These are phyloP conservation scores for Salmo trutta DNA, from an alignment of 2,797 vertebrate species.

Conservation along the genomic window DNA sequence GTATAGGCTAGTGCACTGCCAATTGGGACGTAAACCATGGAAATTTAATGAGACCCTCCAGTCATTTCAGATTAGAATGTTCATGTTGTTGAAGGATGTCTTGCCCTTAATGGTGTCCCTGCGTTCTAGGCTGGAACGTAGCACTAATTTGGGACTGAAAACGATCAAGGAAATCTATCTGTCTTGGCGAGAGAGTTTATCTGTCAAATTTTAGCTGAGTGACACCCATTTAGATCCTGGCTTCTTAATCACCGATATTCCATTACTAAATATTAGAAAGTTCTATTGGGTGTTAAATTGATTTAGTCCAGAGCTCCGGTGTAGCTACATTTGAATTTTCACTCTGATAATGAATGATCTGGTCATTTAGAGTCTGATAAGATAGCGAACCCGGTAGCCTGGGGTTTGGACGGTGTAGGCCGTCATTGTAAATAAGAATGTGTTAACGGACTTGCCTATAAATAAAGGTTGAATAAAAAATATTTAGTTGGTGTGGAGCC, in stretches of 20 bases:
- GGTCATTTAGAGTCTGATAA: neutral
- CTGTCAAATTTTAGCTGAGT: slow-evolving; percentile 24
- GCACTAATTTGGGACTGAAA: slow-evolving; percentile 13
- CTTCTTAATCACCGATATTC: slow-evolving; percentile 31
- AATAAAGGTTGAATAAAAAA: no score
- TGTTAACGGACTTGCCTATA: no score
- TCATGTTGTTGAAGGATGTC: neutral
- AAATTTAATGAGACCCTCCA: neutral
- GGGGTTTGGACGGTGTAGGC: no score
- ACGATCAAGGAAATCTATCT: slow-evolving; percentile 13
- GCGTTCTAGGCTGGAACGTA: slow-evolving; percentile 9
- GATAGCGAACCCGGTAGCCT: neutral
- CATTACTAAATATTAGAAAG: slow-evolving; percentile 22
- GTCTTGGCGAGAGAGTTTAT: slow-evolving; percentile 3
- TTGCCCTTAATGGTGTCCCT: slow-evolving; percentile 3
- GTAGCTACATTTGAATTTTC: neutral
- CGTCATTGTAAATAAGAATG: no score
- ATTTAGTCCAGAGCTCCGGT: neutral
- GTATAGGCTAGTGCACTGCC: neutral
- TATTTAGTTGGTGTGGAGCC: neutral
- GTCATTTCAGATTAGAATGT: neutral
- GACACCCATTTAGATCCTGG: slow-evolving; percentile 35
- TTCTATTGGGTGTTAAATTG: slow-evolving; percentile 31
- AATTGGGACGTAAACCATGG: neutral
- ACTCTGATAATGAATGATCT: neutral